Conservation (phyloP, 1,140 invertebrate genomes). For the Eumeta japonica region DNA sequence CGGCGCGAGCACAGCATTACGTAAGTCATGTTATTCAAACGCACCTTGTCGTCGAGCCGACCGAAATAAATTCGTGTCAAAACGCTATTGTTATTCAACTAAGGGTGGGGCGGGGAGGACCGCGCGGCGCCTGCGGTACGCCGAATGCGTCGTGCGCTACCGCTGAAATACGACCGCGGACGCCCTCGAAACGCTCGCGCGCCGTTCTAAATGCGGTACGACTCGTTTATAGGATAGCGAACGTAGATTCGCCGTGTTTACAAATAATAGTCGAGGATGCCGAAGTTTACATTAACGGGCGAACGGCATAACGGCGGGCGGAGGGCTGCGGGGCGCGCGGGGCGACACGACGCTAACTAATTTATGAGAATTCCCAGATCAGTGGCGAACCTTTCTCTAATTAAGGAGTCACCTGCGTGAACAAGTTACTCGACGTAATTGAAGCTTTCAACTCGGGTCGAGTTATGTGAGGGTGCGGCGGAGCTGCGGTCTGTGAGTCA, state of each 20-base stretch:
- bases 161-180: background rate
- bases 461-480: slow-evolving; percentile 38
- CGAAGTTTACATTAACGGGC: background rate
- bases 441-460: slow-evolving; percentile 49
- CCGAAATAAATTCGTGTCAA: background rate
- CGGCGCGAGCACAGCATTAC: too few species aligned
- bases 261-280: background rate
- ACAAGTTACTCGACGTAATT: slow-evolving; percentile 49
- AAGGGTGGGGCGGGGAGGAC: too few species aligned
- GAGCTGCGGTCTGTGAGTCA: slow-evolving; percentile 41
- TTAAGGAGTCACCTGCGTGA: slow-evolving; percentile 55
- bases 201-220: background rate
- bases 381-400: slow-evolving; percentile 43
- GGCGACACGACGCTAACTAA: background rate
- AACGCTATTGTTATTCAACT: too few species aligned
- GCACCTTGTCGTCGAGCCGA: too few species aligned
- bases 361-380: slow-evolving; percentile 39
- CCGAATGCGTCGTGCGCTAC: too few species aligned
- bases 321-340: too few species aligned
- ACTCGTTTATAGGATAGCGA: background rate
- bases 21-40: too few species aligned
- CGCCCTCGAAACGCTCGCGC: background rate
- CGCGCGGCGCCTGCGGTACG: too few species aligned
- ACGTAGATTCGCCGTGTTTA: background rate
- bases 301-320: too few species aligned